These are phyloP conservation scores for Grammomys surdaster DNA, from an alignment of 2,113 vertebrate species.

Conservation along the genomic window DNA sequence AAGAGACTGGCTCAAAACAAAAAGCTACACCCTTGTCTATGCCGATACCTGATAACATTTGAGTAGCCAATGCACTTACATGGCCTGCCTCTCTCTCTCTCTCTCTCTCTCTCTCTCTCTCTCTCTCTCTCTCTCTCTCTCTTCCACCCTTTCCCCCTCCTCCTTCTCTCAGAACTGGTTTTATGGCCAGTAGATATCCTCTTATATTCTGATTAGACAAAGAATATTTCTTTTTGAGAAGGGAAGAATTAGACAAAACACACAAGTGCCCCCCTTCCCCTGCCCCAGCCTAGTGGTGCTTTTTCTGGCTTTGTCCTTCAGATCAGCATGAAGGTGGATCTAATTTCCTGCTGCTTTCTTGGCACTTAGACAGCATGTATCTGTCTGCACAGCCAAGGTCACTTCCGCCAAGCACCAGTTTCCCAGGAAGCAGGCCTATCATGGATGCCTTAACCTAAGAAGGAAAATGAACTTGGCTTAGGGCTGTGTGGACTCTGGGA, in stretches of 20 bases:
- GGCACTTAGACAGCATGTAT: background rate
- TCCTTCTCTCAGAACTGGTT: background rate
- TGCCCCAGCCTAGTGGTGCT: background rate
- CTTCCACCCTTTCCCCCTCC: too few species aligned
- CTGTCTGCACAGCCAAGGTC: background rate
- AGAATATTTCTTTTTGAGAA: background rate
- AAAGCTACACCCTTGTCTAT: background rate
- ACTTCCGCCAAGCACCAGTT: background rate
- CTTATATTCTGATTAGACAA: background rate
- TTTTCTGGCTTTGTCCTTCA: constrained; percentile 16
- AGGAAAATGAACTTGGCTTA: background rate
- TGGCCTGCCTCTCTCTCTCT: background rate
- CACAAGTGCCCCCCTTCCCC: background rate
- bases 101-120: background rate
- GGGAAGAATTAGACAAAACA: background rate
- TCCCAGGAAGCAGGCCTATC: background rate
- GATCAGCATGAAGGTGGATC: background rate
- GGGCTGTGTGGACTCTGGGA: background rate
- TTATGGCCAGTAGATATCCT: background rate
- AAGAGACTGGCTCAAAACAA: background rate
- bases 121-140: too few species aligned
- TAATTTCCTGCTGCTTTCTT: background rate
- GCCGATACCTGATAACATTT: background rate
- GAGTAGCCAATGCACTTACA: background rate
- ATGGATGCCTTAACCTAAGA: background rate